phyloP scores from a whole-genome alignment of 2,113 vertebrate genomes.

The Stictonetta naevosa region DNA sequence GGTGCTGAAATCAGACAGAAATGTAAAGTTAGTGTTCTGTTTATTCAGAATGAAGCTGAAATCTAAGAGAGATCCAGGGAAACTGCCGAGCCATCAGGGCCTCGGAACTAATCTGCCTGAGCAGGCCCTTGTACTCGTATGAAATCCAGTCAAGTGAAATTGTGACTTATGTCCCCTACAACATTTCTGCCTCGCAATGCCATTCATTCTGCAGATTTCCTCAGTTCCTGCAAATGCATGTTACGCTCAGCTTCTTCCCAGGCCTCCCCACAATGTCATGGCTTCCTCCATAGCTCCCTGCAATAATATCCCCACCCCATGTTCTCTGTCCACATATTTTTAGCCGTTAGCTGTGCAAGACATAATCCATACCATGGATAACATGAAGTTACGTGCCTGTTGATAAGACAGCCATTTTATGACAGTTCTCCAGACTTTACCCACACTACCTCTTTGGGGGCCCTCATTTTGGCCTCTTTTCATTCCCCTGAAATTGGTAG shows the following conservation, averaged over 20 bases:
- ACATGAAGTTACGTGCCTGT: neutral
- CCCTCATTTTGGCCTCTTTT: neutral
- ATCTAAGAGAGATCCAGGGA: neutral
- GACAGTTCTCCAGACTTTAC: neutral
- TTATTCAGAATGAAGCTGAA: constrained; percentile 24
- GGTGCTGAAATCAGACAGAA: constrained; percentile 26
- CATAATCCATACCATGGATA: neutral
- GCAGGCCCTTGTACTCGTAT: neutral
- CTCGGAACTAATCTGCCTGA: neutral
- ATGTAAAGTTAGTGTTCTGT: neutral
- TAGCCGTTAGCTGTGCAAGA: neutral
- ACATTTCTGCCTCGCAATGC: neutral
- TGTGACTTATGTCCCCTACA: neutral
- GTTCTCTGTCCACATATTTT: neutral
- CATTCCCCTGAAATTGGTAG: neutral
- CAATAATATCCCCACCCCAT: neutral
- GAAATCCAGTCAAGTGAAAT: neutral
- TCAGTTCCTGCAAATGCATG: neutral
- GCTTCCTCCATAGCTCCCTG: neutral
- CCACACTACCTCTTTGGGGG: neutral
- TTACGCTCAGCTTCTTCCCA: neutral
- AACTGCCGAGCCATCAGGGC: neutral
- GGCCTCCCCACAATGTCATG: neutral
- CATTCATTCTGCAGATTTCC: neutral
- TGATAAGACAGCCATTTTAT: neutral